phyloP scores from a whole-genome alignment of 1,140 invertebrate genomes.

The Episyrphus balteatus region DNA sequence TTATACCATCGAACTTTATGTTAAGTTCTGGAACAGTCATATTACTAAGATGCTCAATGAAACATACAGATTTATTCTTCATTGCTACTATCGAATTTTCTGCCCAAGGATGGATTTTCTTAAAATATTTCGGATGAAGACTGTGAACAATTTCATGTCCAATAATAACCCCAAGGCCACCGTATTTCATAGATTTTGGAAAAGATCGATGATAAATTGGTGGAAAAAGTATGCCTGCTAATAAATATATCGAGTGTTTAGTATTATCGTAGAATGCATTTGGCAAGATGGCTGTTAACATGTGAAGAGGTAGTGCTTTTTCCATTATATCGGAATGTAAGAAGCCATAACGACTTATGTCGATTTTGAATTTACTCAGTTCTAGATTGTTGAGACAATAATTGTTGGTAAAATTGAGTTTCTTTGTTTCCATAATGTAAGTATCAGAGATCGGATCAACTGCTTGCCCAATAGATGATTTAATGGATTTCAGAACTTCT shows the following conservation, averaged over 20 bases:
- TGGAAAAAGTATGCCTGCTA: slow-evolving; percentile 83
- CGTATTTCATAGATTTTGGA: slow-evolving; percentile 29
- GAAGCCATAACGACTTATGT: no score
- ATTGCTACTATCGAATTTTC: background rate
- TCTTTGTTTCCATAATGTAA: no score
- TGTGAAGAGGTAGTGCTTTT: slow-evolving; percentile 10
- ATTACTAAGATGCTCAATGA: slow-evolving; percentile 55
- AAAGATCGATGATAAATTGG: slow-evolving; percentile 69
- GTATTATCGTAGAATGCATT: slow-evolving; percentile 31
- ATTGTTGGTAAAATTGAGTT: no score
- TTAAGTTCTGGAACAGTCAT: slow-evolving; percentile 39
- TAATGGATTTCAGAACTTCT: background rate
- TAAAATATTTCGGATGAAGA: slow-evolving; percentile 34
- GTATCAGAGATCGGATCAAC: no score
- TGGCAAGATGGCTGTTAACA: slow-evolving; percentile 21
- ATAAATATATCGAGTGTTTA: slow-evolving; percentile 27
- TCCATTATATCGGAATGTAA: no score
- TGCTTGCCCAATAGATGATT: no score
- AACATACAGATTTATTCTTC: slow-evolving; percentile 45
- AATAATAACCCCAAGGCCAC: slow-evolving; percentile 40
- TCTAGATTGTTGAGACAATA: no score
- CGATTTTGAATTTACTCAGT: no score
- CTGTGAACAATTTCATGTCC: slow-evolving; percentile 49
- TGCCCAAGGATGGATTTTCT: background rate
- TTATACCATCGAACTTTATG: slow-evolving; percentile 43